These are phyloP conservation scores for Bubo scandiacus DNA, from an alignment of 2,113 vertebrate genomes.

Conservation along the genomic window DNA sequence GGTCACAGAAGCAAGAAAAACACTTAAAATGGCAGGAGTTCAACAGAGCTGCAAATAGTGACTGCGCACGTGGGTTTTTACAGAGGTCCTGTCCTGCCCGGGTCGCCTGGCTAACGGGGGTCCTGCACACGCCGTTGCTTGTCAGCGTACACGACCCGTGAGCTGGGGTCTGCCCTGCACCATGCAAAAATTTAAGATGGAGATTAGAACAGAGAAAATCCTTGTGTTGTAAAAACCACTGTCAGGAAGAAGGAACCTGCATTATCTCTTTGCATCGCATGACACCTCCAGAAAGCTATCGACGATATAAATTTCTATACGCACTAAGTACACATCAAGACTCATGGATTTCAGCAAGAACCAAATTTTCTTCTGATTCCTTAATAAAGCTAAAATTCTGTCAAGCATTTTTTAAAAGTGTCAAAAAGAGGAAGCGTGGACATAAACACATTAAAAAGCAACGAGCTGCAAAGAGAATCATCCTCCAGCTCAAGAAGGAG, in stretches of 20 bases:
- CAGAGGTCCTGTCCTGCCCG: background rate
- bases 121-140: accelerated
- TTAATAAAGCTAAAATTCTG: background rate
- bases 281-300: accelerated
- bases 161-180: background rate
- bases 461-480: background rate
- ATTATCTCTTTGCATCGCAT: background rate
- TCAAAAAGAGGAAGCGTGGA: background rate
- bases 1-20: background rate
- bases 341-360: background rate
- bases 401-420: background rate
- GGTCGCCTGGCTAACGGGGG: background rate
- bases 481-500: background rate
- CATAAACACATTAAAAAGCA: background rate
- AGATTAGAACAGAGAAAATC: background rate
- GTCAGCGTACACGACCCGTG: accelerated
- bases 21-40: background rate
- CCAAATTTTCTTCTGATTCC: background rate
- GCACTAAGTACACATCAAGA: background rate
- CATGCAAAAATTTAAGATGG: accelerated
- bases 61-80: accelerated
- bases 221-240: accelerated
- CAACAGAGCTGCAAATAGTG: background rate
- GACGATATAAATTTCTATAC: accelerated
- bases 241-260: background rate